Evolutionary conservation across 2,113 vertebrate genomes (phyloP).

Genomic region (cattle (Bos taurus)): ARS-UCD2.0 NC_037334.1:77244001-77244500

Average conservation of each 20-base stretch:
- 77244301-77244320: neutral
- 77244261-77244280: neutral
- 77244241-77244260: neutral
- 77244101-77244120: slow-evolving; percentile 82
- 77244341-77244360: neutral
- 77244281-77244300: neutral
- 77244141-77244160: slow-evolving; percentile 83
- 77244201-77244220: slow-evolving; percentile 42
- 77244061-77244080: slow-evolving; percentile 70
- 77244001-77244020: slow-evolving; percentile 80
- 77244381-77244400: neutral
- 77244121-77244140: slow-evolving; percentile 71
- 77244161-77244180: slow-evolving; percentile 67
- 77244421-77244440: neutral
- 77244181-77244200: slow-evolving; percentile 57
- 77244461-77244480: neutral
- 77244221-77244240: slow-evolving; percentile 20
- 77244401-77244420: neutral
- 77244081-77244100: slow-evolving; percentile 80
- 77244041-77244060: slow-evolving; percentile 67
- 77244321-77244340: neutral
- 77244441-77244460: neutral
- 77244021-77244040: slow-evolving; percentile 67
- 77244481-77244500: neutral
- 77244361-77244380: neutral